phyloP scores from a whole-genome alignment of 2,797 vertebrate genomes.

The Fratercula arctica region DNA sequence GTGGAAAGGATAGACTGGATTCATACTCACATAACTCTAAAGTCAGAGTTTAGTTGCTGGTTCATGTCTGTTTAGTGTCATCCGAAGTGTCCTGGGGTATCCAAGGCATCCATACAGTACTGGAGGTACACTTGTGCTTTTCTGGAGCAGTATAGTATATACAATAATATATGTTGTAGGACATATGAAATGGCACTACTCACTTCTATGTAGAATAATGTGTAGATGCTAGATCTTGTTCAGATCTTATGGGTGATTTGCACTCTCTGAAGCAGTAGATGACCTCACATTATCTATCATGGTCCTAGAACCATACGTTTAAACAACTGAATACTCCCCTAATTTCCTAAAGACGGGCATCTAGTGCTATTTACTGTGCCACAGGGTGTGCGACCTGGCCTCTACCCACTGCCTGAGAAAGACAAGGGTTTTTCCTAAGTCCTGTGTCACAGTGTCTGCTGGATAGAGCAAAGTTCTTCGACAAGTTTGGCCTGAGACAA shows the following conservation, averaged over 20 bases:
- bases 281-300: neutral
- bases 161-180: neutral
- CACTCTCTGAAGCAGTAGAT: neutral
- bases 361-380: neutral
- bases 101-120: neutral
- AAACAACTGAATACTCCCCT: neutral
- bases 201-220: neutral
- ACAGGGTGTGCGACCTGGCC: neutral
- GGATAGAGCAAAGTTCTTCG: neutral
- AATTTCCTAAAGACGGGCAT: neutral
- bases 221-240: neutral
- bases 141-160: neutral
- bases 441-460: neutral
- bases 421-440: neutral
- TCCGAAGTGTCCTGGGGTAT: neutral
- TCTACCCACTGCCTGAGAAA: neutral
- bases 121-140: neutral
- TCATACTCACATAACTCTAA: neutral
- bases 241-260: neutral
- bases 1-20: neutral
- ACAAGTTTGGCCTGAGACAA: neutral
- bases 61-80: neutral
- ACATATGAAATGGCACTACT: neutral
- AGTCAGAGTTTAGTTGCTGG: neutral
- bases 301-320: neutral